These are phyloP conservation scores for Ptilorrhoa leucosticta DNA, from an alignment of 2,113 vertebrate genomes.

Conservation along the genomic window DNA sequence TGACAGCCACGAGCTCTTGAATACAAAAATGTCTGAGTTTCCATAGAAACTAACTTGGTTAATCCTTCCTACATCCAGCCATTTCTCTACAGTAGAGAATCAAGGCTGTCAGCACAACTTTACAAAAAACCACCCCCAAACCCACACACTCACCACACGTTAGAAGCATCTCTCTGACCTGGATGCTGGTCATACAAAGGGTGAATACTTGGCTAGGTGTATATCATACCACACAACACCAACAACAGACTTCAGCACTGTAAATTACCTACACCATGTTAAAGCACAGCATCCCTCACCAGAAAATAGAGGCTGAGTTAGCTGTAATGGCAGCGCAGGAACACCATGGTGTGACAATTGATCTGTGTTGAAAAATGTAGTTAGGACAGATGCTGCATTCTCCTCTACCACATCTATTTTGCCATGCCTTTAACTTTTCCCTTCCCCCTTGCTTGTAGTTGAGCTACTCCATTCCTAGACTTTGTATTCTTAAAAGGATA, in stretches of 20 bases:
- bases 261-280: neutral
- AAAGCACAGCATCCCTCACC: neutral
- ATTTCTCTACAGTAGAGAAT: neutral
- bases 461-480: neutral
- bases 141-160: neutral
- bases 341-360: neutral
- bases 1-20: neutral
- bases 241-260: neutral
- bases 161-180: neutral
- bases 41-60: slow-evolving; percentile 48
- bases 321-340: neutral
- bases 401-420: neutral
- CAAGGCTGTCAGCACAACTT: neutral
- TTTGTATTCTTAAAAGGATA: neutral
- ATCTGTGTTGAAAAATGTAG: neutral
- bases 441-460: neutral
- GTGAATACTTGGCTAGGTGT: neutral
- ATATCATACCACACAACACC: neutral
- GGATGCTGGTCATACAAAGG: neutral
- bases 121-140: neutral
- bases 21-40: slow-evolving; percentile 31
- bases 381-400: neutral
- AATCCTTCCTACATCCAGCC: neutral
- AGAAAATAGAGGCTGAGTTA: neutral
- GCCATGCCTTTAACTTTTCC: neutral